Conservation (phyloP, 2,888 invertebrate genomes). For the Polydesmus complanatus region DNA sequence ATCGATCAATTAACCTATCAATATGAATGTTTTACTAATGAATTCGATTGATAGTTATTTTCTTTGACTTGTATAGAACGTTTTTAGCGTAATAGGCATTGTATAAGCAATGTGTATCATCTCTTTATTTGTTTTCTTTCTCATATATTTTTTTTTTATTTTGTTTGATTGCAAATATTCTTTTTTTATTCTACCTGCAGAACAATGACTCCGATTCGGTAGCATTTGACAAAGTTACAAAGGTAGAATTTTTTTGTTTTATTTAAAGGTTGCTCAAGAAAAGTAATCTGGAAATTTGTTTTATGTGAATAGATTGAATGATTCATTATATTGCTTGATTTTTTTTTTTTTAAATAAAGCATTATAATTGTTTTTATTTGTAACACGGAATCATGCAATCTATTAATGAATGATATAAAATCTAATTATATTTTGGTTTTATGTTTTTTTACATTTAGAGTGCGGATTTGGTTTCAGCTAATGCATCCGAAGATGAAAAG, state of each 20-base stretch:
- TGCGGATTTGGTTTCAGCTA: conserved; percentile 72
- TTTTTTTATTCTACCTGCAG: conserved; percentile 9
- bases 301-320: too few relatives aligned
- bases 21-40: too few relatives aligned
- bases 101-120: neutral
- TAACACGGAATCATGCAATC: too few relatives aligned
- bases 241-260: conserved; percentile 9
- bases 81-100: too few relatives aligned
- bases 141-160: neutral
- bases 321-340: neutral
- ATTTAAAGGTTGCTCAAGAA: neutral
- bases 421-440: too few relatives aligned
- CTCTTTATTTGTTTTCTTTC: neutral
- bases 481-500: conserved; percentile 93
- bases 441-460: too few relatives aligned
- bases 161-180: conserved; percentile 9
- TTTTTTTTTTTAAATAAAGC: neutral
- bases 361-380: neutral
- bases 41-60: too few relatives aligned
- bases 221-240: conserved; percentile 16
- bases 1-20: too few relatives aligned
- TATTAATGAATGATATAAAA: too few relatives aligned
- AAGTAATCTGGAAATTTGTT: neutral
- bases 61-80: too few relatives aligned
- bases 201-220: conserved; percentile 8